Base-by-base conservation (phyloP, 2,888 invertebrate genomes). In the Volucella inflata region DNA sequence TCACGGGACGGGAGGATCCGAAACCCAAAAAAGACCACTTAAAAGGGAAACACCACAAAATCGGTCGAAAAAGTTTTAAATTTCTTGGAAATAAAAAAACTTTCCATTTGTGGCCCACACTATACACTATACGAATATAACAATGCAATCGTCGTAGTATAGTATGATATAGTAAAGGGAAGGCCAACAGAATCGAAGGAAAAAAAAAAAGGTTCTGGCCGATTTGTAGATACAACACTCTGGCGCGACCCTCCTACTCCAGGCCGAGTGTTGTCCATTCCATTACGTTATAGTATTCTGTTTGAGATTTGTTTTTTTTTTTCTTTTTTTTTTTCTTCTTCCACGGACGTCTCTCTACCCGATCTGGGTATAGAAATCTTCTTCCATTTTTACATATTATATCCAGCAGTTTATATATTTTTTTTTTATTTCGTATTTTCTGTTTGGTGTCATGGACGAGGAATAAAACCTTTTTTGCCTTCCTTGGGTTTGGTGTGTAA, bases 11-110 rank as follows among this genome's bases (percentile, higher is more conserved):
- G 53, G n/a, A 65, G 46, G 55, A 75, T 16, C 62, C 21, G 51
- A 44, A 60, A 21, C 21, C 21, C 21, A 21, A 12, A 67, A 62
- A 81, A 71, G 59, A 48, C 46, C 78, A 83, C 78, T 78, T 70
- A 79, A 81, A 82, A 80, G 83, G 83, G 79, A 84, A 84, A 84
- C 79, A 84, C 79, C 83, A 74, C 74, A 57, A 65, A 84, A 74
- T 76, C 68, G 21, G 84, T 80, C 84, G 88, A 80, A 90, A 21
- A 91, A 91, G 91, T 91, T 91, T 91, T 91, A 90, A 91, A 91
- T 91, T 91, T 91, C 91, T 91, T 90, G 89, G 91, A 91, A 91
- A 91, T 91, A 90, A 91, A 91, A 91, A 79, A 85, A 80, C 81
- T 85, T 85, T 81, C 81, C 80, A 76, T 76, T 76, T 77, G 78